Evolutionary conservation across 2,888 invertebrate species (phyloP).

Genomic region (Chrysomela aeneicollis): DNA sequence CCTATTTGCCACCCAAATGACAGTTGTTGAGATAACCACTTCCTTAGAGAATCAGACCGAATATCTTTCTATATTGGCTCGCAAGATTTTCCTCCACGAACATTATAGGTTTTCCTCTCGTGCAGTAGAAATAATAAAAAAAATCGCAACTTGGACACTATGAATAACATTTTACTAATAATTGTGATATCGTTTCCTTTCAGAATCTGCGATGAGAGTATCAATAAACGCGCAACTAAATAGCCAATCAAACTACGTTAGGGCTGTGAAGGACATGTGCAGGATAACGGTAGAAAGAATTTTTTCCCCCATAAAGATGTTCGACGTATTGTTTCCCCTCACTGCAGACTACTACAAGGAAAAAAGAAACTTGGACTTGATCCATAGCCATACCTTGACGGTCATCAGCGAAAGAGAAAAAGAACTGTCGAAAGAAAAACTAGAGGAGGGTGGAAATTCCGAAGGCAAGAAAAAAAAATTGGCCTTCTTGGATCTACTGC

Average conservation of each 20-base stretch:
- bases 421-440: slow-evolving; percentile 26
- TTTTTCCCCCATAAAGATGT: slow-evolving; percentile 63
- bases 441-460: slow-evolving; percentile 11
- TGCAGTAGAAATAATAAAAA: too few species aligned
- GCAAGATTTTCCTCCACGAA: too few species aligned
- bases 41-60: too few species aligned
- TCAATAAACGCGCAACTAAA: slow-evolving; percentile 75
- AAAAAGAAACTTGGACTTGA: slow-evolving; percentile 52
- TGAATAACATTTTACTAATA: too few species aligned
- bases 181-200: too few species aligned
- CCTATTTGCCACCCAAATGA: too few species aligned
- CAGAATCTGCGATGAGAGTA: slow-evolving; percentile 88
- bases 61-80: too few species aligned
- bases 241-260: slow-evolving; percentile 74
- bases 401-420: slow-evolving; percentile 59
- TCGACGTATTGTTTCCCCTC: slow-evolving; percentile 62
- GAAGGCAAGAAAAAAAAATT: slow-evolving; percentile 64
- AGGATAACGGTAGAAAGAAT: slow-evolving; percentile 50
- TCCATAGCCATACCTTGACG: slow-evolving; percentile 66
- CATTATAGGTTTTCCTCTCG: too few species aligned
- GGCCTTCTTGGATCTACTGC: slow-evolving; percentile 73
- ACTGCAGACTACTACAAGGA: slow-evolving; percentile 68
- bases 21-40: too few species aligned
- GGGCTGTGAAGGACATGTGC: slow-evolving; percentile 69
- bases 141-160: too few species aligned